Evolutionary conservation across 2,888 invertebrate genomes (phyloP), one percentile per base, ranked within the genome.

Genomic region (Ichneumoninae sp.): DNA sequence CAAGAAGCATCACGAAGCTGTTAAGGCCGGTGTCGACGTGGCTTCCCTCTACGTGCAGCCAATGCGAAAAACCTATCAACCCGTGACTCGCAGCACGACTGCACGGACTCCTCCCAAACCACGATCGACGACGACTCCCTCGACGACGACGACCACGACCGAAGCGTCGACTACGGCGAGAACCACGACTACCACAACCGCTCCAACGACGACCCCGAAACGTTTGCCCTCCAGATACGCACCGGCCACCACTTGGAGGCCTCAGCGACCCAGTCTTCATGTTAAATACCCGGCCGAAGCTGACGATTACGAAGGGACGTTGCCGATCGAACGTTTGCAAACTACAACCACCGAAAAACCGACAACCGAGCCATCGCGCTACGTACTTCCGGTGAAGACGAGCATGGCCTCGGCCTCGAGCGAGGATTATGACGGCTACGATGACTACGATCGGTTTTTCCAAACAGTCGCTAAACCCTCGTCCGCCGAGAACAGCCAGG

Each of bases 191-290:
- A 87, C 86, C 4, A 82, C 83, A 13, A 52, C 69, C 40, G 73
- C 68, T 1, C 86, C 87, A 1, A 86, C 85, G 3, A 88, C 86
- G 19, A 87, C 85, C 1, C 90, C 90, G n/a, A 91, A 91, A 13
- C 90, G 87, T n/a, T 87, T 87, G 3, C 85, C 90, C 0, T 89
- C 90, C 5, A 89, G 88, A 19, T 88, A 88, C n/a, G 89, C 93
- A 1, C 91, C 92, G 0, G 92, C 94, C 2, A 95, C 95, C 0
- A 94, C 92, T 0, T 91, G 91, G 90, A 93, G 92, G 26, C 92
- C 92, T 30, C 88, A 3, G 88, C 81, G 54, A 88, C 89, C 33
- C 71, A 47, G 54, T 77, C 85, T 52, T 63, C 80, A 83, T 78
- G 50, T 85, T 40, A 60, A 75, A 33, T 77, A 79, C 73, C 85